phyloP scores from a whole-genome alignment of 2,888 invertebrate genomes.

The Nesidiocoris tenuis region DNA sequence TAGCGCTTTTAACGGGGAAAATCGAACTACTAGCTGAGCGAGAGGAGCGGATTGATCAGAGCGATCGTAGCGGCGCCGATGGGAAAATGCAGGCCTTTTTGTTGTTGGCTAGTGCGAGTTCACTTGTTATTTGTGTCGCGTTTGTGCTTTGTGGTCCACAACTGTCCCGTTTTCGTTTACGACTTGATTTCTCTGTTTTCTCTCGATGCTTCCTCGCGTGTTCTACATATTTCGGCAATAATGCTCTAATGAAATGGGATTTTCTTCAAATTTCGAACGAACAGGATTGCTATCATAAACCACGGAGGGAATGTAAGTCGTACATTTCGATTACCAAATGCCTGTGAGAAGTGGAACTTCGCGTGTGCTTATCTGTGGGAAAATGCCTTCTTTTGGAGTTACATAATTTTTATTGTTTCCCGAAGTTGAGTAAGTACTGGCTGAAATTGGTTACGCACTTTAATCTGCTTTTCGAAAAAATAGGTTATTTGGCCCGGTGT shows the following conservation, averaged over 20 bases:
- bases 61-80: neutral
- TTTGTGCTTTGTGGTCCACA: neutral
- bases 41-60: too few relatives aligned
- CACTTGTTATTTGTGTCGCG: neutral
- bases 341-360: slow-evolving; percentile 22
- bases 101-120: neutral
- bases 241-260: neutral
- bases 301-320: neutral
- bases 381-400: slow-evolving; percentile 46
- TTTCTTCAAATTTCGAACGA: neutral
- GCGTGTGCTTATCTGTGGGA: slow-evolving; percentile 36
- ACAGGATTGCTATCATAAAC: neutral
- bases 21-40: neutral
- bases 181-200: neutral
- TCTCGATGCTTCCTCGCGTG: neutral
- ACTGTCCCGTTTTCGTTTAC: neutral
- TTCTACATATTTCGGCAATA: slow-evolving; percentile 4
- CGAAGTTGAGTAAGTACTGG: slow-evolving; percentile 10
- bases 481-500: neutral
- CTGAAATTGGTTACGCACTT: neutral
- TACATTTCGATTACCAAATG: neutral
- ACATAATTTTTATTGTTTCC: slow-evolving; percentile 41
- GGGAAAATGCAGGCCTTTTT: neutral
- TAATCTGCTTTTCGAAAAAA: too few relatives aligned
- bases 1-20: neutral